Conservation (phyloP, 2,888 invertebrate species). For the Eupithecia tripunctaria region DNA sequence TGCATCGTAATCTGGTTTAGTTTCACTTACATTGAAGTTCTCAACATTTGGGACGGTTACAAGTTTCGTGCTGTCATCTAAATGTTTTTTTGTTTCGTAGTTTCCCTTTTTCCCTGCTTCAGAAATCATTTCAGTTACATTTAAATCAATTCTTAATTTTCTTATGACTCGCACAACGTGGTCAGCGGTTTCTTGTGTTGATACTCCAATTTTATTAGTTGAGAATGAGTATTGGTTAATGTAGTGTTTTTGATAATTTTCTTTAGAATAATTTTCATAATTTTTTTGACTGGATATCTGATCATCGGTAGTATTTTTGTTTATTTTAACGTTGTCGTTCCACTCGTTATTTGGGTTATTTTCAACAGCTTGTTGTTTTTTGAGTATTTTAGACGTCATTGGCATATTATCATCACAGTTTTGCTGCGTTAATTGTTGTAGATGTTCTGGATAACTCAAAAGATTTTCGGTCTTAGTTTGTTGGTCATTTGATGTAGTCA, state of each 20-base stretch:
- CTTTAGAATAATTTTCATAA: background rate
- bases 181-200: constrained; percentile 52
- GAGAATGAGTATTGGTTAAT: constrained; percentile 59
- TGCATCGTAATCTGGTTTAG: background rate
- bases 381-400: background rate
- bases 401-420: background rate
- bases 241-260: constrained; percentile 30
- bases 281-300: background rate
- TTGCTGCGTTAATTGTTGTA: background rate
- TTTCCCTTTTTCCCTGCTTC: constrained; percentile 15
- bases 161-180: constrained; percentile 59
- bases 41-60: background rate
- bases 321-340: background rate
- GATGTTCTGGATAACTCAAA: background rate
- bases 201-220: constrained; percentile 59
- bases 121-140: constrained; percentile 62
- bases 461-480: background rate
- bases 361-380: constrained; percentile 3
- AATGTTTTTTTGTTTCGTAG: background rate
- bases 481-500: background rate
- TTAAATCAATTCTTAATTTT: constrained; percentile 65
- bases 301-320: background rate
- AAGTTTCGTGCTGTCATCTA: background rate
- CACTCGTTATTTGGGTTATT: background rate
- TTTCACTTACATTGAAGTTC: background rate